Evolutionary conservation across 2,888 invertebrate species (phyloP).

Genomic region (Torymus texanus): DNA sequence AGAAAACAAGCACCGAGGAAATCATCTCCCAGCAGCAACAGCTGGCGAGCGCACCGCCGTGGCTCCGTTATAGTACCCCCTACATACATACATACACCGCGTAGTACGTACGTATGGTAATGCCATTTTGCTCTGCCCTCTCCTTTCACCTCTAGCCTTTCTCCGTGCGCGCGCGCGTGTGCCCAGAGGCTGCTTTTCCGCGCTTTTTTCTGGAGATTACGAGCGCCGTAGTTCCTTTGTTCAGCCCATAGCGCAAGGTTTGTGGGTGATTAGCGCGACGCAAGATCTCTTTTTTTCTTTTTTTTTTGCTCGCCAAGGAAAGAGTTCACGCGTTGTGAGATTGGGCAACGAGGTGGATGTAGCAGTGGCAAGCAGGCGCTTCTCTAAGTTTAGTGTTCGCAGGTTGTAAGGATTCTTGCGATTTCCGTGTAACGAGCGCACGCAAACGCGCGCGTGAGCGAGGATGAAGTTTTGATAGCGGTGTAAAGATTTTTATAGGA

Average conservation of each 20-base stretch:
- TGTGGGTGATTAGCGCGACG: background rate
- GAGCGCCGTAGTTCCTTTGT: background rate
- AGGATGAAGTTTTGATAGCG: no score
- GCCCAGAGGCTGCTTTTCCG: no score
- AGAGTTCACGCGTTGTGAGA: no score
- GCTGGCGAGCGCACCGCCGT: conserved; percentile 9
- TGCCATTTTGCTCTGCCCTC: conserved; percentile 8
- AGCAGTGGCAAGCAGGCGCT: no score
- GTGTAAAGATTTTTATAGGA: no score
- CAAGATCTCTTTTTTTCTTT: conserved; percentile 5
- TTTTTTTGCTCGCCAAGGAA: background rate
- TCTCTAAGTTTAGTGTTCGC: no score
- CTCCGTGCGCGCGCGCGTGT: background rate
- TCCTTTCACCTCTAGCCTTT: conserved; percentile 39
- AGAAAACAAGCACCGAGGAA: no score
- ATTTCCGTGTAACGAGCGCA: no score
- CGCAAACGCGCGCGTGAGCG: no score
- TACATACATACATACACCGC: background rate
- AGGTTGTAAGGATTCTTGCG: no score
- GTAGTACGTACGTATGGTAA: background rate
- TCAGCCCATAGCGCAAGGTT: background rate
- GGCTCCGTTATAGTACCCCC: background rate
- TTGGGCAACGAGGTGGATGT: no score
- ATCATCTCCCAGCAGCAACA: background rate
- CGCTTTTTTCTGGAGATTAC: no score